Base-by-base conservation (phyloP, 2,113 vertebrate species). In the Triplophysa dalaica region DNA sequence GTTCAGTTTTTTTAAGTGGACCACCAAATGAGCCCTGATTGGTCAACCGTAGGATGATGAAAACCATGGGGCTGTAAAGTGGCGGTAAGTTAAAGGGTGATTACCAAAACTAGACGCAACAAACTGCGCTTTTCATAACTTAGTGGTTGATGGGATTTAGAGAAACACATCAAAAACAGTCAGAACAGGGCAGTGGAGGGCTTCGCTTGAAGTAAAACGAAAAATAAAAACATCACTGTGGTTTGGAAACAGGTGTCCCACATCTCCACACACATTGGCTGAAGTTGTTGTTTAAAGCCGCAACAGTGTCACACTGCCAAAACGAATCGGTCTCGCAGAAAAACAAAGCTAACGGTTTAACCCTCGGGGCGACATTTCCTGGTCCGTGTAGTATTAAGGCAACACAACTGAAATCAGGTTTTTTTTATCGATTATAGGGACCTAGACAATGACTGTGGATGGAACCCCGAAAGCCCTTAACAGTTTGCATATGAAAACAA, bases 381-480 rank as follows among this genome's bases (percentile, higher is more conserved):
- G 92, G 94, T 90, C 92, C 93, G 91, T 81, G 64, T 91, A 93
- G 87, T 89, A 82, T 90, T 96, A 98, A 98, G 96, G 96, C 96
- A 98, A 97, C 91, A 84, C 91, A 97, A 97, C 94, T 94, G 93
- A 95, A 95, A 94, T 86, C 62, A 85, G 88, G 88, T 58, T 52
- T 66, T 29, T 29, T 70, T 56, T 19, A n/a, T 62, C 33, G 17
- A 89, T 91, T 92, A 77, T 33, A 77, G 48, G 63, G 87, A 89
- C 89, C 87, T 90, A 85, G 70, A 81, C 84, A 90, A 88, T 90
- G 91, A 92, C 94, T 96, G 95, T 97, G 96, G 95, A 97, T 96
- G 95, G 95, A 96, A 93, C 87, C 90, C 88, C 88, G 88, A 91
- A 92, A 93, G 92, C 91, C 92, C 92, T 92, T 92, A 88, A 91